phyloP scores from a whole-genome alignment of 2,797 vertebrate genomes.

The Hippopotamyrus pictus region DNA sequence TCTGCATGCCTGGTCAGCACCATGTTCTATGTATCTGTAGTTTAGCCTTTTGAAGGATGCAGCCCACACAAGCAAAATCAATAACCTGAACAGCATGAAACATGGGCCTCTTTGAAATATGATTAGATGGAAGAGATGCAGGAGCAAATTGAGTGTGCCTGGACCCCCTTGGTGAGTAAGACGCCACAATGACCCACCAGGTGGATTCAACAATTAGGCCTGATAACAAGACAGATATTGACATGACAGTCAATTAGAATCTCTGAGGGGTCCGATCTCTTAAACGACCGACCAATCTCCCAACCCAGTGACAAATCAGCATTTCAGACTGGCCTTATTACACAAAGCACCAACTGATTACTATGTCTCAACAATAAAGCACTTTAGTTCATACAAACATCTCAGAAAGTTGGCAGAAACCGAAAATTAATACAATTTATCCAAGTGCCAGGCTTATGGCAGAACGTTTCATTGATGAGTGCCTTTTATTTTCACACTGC shows the following conservation, averaged over 20 bases:
- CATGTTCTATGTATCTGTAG: background rate
- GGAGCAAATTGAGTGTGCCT: background rate
- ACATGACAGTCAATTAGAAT: background rate
- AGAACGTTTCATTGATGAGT: background rate
- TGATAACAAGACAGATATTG: background rate
- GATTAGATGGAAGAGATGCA: background rate
- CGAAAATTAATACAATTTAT: background rate
- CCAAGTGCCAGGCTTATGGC: background rate
- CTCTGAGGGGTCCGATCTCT: background rate
- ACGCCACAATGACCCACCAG: background rate
- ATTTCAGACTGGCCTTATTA: background rate
- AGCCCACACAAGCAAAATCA: conserved; percentile 9
- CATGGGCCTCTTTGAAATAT: background rate
- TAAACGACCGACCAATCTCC: background rate
- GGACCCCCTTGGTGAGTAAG: background rate
- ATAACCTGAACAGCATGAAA: conserved; percentile 13
- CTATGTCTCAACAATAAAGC: background rate
- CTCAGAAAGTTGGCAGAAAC: background rate
- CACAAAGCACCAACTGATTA: background rate
- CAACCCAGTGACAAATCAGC: background rate
- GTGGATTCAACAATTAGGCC: background rate
- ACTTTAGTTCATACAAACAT: background rate
- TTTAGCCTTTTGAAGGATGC: conserved; percentile 17
- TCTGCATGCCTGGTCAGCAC: background rate
- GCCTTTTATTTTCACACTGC: background rate